phyloP scores from a whole-genome alignment of 1,140 invertebrate species.

The Drosophila quadrilineata region DNA sequence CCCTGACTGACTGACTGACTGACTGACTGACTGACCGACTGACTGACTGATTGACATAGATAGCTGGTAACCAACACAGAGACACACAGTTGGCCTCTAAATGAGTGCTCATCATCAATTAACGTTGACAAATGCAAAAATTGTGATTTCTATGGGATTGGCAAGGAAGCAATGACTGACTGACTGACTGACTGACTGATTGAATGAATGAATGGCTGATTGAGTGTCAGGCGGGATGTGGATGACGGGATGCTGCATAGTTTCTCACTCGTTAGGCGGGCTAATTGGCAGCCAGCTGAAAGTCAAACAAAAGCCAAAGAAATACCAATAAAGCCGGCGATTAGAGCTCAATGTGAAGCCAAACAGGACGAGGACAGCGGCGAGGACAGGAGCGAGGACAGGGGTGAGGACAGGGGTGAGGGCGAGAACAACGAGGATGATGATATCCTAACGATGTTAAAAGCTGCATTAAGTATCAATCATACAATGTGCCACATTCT shows the following conservation, averaged over 20 bases:
- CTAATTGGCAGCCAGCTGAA: slow-evolving; percentile 63
- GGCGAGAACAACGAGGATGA: slow-evolving; percentile 24
- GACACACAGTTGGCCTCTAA: slow-evolving; percentile 44
- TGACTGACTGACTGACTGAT: too few relatives aligned
- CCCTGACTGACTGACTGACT: background rate
- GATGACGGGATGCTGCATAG: background rate
- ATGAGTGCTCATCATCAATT: slow-evolving; percentile 70
- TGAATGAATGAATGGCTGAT: too few relatives aligned
- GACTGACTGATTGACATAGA: slow-evolving; percentile 25
- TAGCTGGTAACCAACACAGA: too few relatives aligned
- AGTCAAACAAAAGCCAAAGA: slow-evolving; percentile 69
- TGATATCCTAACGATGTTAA: slow-evolving; percentile 73
- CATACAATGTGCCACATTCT: slow-evolving; percentile 41
- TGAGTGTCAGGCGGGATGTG: background rate
- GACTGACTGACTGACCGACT: slow-evolving; percentile 12
- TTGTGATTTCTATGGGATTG: slow-evolving; percentile 1
- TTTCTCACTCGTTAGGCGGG: slow-evolving; percentile 39
- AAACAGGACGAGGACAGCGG: slow-evolving; percentile 36
- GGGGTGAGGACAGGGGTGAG: too few relatives aligned
- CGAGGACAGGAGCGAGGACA: too few relatives aligned
- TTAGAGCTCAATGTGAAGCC: slow-evolving; percentile 35
- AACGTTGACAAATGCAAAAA: slow-evolving; percentile 66
- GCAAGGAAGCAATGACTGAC: background rate
- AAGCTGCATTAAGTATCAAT: slow-evolving; percentile 76
- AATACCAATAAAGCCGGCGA: slow-evolving; percentile 67